Percentiles rank a stretch among this genome's conserved stretches.
phyloP scores from a whole-genome alignment of 2,113 vertebrate species.

The Lamprotornis superbus region DNA sequence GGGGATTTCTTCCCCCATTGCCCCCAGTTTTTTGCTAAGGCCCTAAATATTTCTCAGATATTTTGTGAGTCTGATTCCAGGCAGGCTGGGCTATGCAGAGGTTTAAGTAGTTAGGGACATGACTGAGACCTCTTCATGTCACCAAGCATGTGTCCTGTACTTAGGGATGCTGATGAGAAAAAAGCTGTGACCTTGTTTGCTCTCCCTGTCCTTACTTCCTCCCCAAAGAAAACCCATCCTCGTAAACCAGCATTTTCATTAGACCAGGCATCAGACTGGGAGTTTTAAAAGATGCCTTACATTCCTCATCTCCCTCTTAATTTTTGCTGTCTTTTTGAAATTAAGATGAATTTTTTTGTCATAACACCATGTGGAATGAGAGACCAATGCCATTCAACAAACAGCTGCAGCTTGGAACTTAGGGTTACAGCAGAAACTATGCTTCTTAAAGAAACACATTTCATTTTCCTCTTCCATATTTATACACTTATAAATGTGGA shows the following conservation, averaged over 20 bases:
- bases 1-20: accelerated
- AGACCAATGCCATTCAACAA: background rate
- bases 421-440: background rate
- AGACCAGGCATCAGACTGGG: background rate
- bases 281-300: background rate
- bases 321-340: background rate
- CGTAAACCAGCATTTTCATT: background rate
- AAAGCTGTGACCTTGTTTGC: background rate
- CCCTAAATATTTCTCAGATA: background rate
- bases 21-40: background rate
- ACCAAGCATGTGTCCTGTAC: background rate
- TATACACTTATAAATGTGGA: background rate
- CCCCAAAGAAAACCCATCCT: background rate
- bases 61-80: background rate
- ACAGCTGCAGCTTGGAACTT: background rate
- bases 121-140: background rate
- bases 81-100: background rate
- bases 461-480: background rate
- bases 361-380: background rate
- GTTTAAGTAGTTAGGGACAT: background rate
- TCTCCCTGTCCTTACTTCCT: background rate
- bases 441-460: background rate
- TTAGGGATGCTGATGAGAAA: background rate
- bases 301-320: background rate
- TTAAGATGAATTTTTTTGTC: background rate